Conservation (phyloP, 2,888 invertebrate genomes). For the Trichogramma dendrolimi region DNA sequence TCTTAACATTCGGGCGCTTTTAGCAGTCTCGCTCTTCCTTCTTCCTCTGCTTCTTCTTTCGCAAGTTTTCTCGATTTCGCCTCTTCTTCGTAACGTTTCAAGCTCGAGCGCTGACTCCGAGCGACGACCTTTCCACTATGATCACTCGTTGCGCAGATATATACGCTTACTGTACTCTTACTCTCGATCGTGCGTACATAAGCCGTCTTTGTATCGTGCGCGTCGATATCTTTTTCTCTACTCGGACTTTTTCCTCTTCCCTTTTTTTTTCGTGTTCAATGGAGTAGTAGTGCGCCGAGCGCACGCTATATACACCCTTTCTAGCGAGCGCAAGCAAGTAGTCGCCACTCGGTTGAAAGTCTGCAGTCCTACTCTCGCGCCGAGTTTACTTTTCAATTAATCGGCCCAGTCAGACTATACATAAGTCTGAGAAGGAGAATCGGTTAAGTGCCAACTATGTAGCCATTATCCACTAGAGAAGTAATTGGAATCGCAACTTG, state of each 20-base stretch:
- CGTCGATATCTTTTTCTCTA: too few species aligned
- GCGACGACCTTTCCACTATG: too few species aligned
- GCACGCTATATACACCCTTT: constrained; percentile 29
- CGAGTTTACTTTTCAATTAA: constrained; percentile 51
- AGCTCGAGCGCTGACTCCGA: too few species aligned
- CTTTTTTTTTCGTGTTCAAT: constrained; percentile 2
- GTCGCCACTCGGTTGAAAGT: constrained; percentile 40
- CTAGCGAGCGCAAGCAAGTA: not conserved
- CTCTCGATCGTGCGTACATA: not conserved
- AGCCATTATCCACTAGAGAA: constrained; percentile 48
- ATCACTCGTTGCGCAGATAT: too few species aligned
- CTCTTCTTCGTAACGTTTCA: not conserved
- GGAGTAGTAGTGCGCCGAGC: constrained; percentile 31
- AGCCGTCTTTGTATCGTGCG: not conserved
- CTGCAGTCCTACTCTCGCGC: constrained; percentile 41
- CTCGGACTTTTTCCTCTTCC: constrained; percentile 28
- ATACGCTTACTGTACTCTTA: too few species aligned
- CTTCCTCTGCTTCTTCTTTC: not conserved
- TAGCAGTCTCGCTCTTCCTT: constrained; percentile 10
- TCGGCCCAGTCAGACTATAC: constrained; percentile 32
- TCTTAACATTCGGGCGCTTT: constrained; percentile 7
- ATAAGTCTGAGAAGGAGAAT: constrained; percentile 11
- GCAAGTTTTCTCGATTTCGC: constrained; percentile 10
- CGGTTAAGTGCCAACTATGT: constrained; percentile 46
- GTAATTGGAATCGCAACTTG: constrained; percentile 47